Evolutionary conservation across 2,888 invertebrate genomes (phyloP), one percentile per base, ranked within the genome.

Genomic region (Nymphalis urticae): DNA sequence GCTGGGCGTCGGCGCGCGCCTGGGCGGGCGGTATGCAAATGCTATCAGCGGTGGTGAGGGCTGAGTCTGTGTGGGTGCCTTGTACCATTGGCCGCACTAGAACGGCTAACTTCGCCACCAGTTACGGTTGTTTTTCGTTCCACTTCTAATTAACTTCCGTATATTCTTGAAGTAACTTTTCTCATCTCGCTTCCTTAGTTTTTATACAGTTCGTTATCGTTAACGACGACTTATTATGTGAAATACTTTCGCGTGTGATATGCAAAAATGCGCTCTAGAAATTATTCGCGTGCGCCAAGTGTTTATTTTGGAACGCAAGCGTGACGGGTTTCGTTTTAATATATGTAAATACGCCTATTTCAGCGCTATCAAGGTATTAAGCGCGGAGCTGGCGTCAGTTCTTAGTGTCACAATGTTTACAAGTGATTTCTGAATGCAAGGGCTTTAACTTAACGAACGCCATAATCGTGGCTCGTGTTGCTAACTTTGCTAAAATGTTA

Each of bases 1-100:
- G 88, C 82, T 89, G 89, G 92, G 92, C 90, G 90, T 89, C 91
- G 89, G 88, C 87, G 89, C 88, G 88, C 87, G 91, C 90, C 82
- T 87, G 92, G 92, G 91, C 92, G 92, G 92, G 91, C 93, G 93
- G 92, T 93, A 93, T 93, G 93, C 93, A 93, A 93, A 93, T 93
- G 91, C 88, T 87, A 82, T 86, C 81, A 78, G 82, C 88, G 84
- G 86, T 84, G 85, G 88, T 85, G 86, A 84, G 86, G 85, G 84
- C 82, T 83, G 75, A 75, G 80, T 73, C 82, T 87, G 90, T 91
- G 91, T 91, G 91, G 79, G 92, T 92, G 87, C 82, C 84, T 83
- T 88, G 88, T 90, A 90, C 92, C 89, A 91, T 92, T 92, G 92
- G 90, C 90, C 89, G 87, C 88, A 88, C 87, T 93, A 93, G 93